Base-by-base conservation (phyloP, 2,113 vertebrate species). In the Halcyon senegalensis region DNA sequence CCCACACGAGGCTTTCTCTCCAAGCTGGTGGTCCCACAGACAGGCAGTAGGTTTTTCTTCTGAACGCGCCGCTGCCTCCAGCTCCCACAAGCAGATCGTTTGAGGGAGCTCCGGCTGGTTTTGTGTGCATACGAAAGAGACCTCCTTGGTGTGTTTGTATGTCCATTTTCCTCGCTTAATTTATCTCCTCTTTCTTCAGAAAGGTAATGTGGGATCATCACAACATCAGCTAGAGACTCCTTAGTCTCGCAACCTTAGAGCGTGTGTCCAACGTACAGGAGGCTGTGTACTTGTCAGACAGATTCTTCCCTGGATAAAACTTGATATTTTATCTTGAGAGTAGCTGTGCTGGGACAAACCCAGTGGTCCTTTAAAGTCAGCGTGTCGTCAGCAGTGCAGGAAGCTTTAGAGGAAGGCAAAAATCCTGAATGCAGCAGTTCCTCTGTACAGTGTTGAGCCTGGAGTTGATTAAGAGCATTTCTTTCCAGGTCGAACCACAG, bases 181-280 rank as follows among this genome's bases (percentile, higher is more conserved):
- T 93, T 97, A 94, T 96, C 91, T 97, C 96, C 96, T 97, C 96
- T 97, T 96, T 97, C 96, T 96, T 97, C 95, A 95, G 94, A 95
- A 94, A 94, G 74, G 94, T 97, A 94, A 96, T 95, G 91, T 95
- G 96, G 94, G 93, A 97, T 89, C 95, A 91, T 73, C 96, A 50
- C 74, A 13, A 91, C 95, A 94, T 93, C 95, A 92, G 91, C 94
- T 93, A 93, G 92, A 96, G 85, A 79, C 84, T 96, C 74, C 93
- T 83, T 94, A 95, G 88, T 91, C 86, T 93, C 84, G 62, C 90
- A 94, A 94, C 92, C 59, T 95, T 90, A 93, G 74, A 87, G 86
- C n/a, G 74, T 37, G 8, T 89, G 51, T 94, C 20, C 89, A 64
- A 18, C 51, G 0, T 78, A 72, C 67, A 87, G 72, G 91, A 94